These are phyloP conservation scores for Paracyclopina nana DNA, from an alignment of 1,140 invertebrate genomes.

Conservation along the genomic window DNA sequence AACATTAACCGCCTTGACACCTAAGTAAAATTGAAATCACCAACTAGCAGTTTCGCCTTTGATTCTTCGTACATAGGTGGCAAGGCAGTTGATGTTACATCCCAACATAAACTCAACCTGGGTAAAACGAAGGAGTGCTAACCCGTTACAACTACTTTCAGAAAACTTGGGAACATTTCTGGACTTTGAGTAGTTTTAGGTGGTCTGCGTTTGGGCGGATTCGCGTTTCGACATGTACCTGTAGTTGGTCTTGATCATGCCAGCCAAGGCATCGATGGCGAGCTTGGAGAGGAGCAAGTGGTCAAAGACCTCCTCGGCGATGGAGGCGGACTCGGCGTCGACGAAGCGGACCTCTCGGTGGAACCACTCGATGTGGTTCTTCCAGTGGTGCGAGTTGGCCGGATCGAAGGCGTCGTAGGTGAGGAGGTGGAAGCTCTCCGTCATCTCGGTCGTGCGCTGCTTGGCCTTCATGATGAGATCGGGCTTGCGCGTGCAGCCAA, in stretches of 20 bases:
- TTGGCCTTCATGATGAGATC: constrained; percentile 28
- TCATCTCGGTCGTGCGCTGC: constrained; percentile 44
- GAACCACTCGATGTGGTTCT: constrained; percentile 50
- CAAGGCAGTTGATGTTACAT: no score
- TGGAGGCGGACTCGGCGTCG: constrained; percentile 57
- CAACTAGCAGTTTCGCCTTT: no score
- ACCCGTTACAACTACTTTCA: no score
- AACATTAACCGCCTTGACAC: no score
- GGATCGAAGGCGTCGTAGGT: constrained; percentile 59
- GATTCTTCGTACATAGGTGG: no score
- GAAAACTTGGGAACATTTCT: background rate
- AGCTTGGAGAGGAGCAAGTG: constrained; percentile 44
- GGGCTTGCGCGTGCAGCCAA: constrained; percentile 43
- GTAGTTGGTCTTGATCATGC: constrained; percentile 30
- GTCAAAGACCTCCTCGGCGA: constrained; percentile 66
- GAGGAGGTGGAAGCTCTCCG: constrained; percentile 46
- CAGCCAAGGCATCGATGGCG: constrained; percentile 31
- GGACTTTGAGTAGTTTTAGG: background rate
- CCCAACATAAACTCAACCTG: no score
- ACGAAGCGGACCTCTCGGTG: constrained; percentile 45
- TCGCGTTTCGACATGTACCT: no score
- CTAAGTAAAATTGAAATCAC: no score
- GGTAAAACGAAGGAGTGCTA: no score
- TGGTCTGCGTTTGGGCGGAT: constrained; percentile 6
- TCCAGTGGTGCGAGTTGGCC: constrained; percentile 58